Evolutionary conservation across 2,888 invertebrate species (phyloP), one percentile per base, ranked within the genome.

Genomic region (Platerodrilus igneus): DNA sequence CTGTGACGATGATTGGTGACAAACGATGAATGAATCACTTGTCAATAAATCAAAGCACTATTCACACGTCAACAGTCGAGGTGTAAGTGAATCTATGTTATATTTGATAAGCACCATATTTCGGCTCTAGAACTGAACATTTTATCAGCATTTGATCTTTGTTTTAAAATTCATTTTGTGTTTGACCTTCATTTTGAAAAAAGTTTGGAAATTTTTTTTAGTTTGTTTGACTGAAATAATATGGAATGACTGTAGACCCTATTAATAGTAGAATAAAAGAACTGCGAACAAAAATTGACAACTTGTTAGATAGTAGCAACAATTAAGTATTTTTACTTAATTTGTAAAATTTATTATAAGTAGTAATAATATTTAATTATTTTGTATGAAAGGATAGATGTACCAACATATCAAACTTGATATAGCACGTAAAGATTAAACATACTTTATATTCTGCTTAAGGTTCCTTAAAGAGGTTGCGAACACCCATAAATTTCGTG

Each of bases 141-240:
- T 17, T 14, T 18, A 19, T 19, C 14, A 22, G 25, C 30, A 3
- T 30, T 37, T 3, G 23, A 37, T 13, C 11, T 37, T 30, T 22
- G 21, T 5, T 30, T 37, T 25, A 37, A 23, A 30, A 17, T 16
- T 20, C 23, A 37, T 23, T 37, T 30, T 31, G 37, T 37, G 21
- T 26, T 7, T 31, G 10, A 30, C 9, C 18, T 25, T 9, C 25
- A 37, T 13, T 37, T 29, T n/a, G 27, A 29, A n/a, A 28, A 15
- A 29, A 11, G 20, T 7, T 9, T 37, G n/a, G 18, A 20, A 14
- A 27, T 20, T 22, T 37, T 37, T 14, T 37, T 19, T 14, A 13
- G 21, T 37, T 37, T 21, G 14, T 37, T 5, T 29, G 29, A 20
- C 4, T 19, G 9, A 10, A 37, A 22, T 37, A 30, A n/a, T 30